Conservation (phyloP, 2,797 vertebrate species). For the Phataginus tetradactyla region DNA sequence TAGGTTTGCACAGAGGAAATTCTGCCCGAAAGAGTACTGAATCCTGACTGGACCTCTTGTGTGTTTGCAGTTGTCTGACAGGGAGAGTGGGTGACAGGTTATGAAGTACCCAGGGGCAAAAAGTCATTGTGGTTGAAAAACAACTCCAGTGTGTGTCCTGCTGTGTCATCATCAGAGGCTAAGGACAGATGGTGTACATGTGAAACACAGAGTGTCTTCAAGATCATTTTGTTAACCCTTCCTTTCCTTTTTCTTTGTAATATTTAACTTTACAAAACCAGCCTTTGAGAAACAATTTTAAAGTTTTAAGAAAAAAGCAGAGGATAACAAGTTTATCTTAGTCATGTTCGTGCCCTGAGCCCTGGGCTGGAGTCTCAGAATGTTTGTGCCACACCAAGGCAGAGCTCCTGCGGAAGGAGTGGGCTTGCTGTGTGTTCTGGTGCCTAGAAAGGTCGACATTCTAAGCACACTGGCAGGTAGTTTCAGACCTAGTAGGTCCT, state of each 20-base stretch:
- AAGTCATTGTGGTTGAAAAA: neutral
- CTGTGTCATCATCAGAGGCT: neutral
- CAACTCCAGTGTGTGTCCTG: neutral
- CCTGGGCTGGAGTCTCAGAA: neutral
- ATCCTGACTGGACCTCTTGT: accelerated
- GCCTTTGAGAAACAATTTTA: constrained; percentile 25
- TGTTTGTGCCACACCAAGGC: neutral
- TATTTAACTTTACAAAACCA: neutral
- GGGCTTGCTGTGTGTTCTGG: neutral
- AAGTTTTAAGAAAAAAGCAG: neutral
- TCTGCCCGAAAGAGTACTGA: neutral
- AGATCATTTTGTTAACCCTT: neutral
- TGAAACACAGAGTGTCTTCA: neutral
- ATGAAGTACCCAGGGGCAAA: neutral
- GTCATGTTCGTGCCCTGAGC: neutral
- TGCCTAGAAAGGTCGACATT: neutral
- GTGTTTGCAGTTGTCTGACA: neutral
- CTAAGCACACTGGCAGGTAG: neutral
- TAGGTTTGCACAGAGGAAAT: neutral
- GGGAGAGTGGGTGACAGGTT: neutral
- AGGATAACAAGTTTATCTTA: neutral
- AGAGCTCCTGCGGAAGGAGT: neutral
- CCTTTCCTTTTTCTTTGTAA: neutral
- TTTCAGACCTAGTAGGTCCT: neutral
- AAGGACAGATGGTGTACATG: neutral